A percentile compares a stretch with the other conserved stretches of the same genome.
phyloP scores from a whole-genome alignment of 2,113 vertebrate species.

The Ceyx margarethae region DNA sequence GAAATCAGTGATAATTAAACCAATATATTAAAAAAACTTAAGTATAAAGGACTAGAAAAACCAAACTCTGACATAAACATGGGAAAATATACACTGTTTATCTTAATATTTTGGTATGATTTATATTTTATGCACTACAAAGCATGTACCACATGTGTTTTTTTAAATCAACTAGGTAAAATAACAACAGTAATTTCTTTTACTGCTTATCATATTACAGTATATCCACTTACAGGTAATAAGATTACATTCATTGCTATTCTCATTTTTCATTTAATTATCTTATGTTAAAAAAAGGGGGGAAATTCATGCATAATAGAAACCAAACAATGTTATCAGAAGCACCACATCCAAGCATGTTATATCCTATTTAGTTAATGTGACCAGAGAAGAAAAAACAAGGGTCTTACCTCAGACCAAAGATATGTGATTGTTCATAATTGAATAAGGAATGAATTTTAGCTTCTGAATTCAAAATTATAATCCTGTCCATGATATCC shows the following conservation, averaged over 20 bases:
- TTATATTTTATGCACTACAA: neutral
- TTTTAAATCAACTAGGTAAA: neutral
- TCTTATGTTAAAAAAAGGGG: neutral
- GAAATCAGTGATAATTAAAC: neutral
- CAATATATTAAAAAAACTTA: neutral
- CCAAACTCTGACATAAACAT: neutral
- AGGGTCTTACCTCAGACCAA: constrained; percentile 91
- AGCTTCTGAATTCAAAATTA: constrained; percentile 89
- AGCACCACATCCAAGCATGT: neutral
- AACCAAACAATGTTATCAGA: constrained; percentile 6
- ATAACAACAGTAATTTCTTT: neutral
- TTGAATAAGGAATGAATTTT: constrained; percentile 94
- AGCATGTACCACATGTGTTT: neutral
- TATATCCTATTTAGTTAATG: neutral
- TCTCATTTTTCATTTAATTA: constrained; percentile 22
- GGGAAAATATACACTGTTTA: neutral
- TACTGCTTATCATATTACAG: neutral
- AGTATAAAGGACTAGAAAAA: neutral
- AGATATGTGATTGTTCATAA: constrained; percentile 94
- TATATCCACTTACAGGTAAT: neutral
- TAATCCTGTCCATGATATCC: constrained; percentile 93
- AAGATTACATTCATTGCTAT: neutral
- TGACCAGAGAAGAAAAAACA: constrained; percentile 9
- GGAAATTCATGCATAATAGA: neutral
- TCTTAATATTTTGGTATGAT: neutral